These are phyloP conservation scores for Coccyzus lansbergi DNA, from an alignment of 2,797 vertebrate genomes.

Conservation along the genomic window DNA sequence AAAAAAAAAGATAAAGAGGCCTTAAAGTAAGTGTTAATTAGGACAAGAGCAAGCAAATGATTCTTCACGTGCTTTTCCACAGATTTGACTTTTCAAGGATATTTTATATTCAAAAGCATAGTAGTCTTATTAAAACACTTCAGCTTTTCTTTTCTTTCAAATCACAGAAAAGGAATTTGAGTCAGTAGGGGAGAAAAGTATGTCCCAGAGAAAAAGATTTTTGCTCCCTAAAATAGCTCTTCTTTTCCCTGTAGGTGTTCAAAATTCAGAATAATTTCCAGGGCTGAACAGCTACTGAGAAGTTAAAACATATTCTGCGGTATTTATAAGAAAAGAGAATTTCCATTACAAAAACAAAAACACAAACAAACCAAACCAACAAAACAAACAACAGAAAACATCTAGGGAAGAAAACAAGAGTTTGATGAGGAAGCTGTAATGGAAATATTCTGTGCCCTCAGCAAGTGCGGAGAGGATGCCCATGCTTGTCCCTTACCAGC, in stretches of 20 bases:
- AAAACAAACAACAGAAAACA: not conserved
- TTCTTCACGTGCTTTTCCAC: not conserved
- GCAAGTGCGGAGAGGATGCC: not conserved
- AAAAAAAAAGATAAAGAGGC: not conserved
- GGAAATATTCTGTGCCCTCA: not conserved
- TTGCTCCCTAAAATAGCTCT: not conserved
- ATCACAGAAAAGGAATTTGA: not conserved
- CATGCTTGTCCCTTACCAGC: not conserved
- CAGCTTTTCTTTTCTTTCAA: not conserved
- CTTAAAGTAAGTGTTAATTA: slow-evolving; percentile 12
- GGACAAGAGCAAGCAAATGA: not conserved
- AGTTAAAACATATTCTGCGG: not conserved
- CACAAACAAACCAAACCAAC: not conserved
- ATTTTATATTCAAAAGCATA: not conserved
- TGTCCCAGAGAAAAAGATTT: not conserved
- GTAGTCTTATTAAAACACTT: not conserved
- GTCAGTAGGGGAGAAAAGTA: not conserved
- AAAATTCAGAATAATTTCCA: not conserved
- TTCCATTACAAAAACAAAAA: not conserved
- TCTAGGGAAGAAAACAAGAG: not conserved
- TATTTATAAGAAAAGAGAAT: not conserved
- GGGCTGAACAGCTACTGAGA: not conserved
- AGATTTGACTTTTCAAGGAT: not conserved
- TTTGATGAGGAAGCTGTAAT: not conserved
- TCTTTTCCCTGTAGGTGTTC: not conserved